These are phyloP conservation scores for Oceanites oceanicus DNA, from an alignment of 2,113 vertebrate genomes.

Conservation along the genomic window DNA sequence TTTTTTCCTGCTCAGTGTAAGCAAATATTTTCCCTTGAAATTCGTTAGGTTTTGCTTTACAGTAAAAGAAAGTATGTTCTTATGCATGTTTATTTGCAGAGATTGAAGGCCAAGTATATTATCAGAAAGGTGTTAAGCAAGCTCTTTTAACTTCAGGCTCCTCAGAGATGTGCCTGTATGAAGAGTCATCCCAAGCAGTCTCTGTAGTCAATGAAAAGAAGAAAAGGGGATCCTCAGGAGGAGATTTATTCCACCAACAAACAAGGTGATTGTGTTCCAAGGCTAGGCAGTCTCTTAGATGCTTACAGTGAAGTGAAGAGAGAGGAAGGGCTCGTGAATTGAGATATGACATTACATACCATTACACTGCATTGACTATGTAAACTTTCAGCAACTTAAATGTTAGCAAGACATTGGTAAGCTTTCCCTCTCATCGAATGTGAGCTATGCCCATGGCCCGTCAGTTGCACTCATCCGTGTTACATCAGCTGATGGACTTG, in stretches of 20 bases:
- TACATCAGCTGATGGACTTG: background rate
- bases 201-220: background rate
- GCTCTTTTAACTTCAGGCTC: background rate
- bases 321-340: background rate
- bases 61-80: background rate
- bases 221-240: background rate
- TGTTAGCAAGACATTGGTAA: background rate
- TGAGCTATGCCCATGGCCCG: accelerated
- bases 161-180: background rate
- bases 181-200: background rate
- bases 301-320: background rate
- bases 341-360: background rate
- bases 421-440: background rate
- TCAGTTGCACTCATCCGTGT: background rate
- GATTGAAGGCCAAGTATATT: background rate
- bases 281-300: background rate
- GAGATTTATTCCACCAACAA: background rate
- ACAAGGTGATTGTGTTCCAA: background rate
- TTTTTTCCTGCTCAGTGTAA: background rate
- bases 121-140: background rate
- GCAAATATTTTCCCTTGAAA: background rate
- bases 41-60: background rate
- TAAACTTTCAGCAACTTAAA: background rate
- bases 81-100: background rate
- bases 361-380: background rate